These are phyloP conservation scores for Euthynnus affinis DNA, from an alignment of 2,797 vertebrate genomes.

Conservation along the genomic window DNA sequence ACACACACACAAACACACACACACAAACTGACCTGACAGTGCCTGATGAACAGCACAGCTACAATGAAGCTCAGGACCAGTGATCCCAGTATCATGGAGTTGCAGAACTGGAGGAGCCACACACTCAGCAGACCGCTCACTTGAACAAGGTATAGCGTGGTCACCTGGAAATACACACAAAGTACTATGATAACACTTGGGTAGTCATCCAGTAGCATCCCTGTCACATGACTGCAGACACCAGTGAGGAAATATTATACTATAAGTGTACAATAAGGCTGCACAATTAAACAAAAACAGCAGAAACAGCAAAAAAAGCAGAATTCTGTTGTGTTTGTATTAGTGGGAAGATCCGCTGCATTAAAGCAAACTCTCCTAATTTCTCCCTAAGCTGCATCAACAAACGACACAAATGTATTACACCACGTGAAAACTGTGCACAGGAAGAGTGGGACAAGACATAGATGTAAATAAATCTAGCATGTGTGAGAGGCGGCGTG, in stretches of 20 bases:
- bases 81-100: constrained; percentile 96
- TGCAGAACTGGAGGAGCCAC: constrained; percentile 96
- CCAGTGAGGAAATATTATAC: neutral
- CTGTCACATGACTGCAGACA: neutral
- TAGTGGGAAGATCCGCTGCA: too few relatives aligned
- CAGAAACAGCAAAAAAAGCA: too few relatives aligned
- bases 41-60: constrained; percentile 89
- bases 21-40: constrained; percentile 88
- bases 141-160: constrained; percentile 90
- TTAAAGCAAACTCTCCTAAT: too few relatives aligned
- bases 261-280: too few relatives aligned
- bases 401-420: too few relatives aligned
- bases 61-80: constrained; percentile 94
- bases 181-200: neutral
- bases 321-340: too few relatives aligned
- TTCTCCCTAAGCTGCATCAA: too few relatives aligned
- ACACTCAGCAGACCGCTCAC: constrained; percentile 90
- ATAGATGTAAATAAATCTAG: too few relatives aligned
- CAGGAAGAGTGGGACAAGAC: too few relatives aligned
- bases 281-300: too few relatives aligned
- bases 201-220: neutral
- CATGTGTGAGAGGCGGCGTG: too few relatives aligned
- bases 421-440: too few relatives aligned
- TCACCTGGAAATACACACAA: constrained; percentile 82
- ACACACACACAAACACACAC: neutral